These are phyloP conservation scores for Tenrec ecaudatus DNA, from an alignment of 2,113 vertebrate species.

Conservation along the genomic window DNA sequence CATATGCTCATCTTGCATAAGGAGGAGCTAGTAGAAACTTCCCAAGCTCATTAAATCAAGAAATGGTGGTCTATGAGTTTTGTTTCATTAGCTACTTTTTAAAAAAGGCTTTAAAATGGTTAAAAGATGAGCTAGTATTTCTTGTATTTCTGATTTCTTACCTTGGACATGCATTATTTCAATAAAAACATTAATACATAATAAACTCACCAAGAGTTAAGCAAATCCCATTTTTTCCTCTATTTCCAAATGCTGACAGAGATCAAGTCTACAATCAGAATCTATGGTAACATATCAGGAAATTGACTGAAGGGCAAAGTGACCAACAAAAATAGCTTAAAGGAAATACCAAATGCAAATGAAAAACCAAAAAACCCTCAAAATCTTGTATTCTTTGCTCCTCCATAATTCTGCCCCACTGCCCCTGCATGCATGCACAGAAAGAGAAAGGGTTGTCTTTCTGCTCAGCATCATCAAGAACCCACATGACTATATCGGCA, in stretches of 20 bases:
- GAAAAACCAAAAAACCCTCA: neutral
- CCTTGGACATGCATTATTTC: too few species aligned
- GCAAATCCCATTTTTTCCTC: neutral
- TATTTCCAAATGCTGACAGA: conserved; percentile 49
- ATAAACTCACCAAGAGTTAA: neutral
- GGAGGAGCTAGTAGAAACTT: neutral
- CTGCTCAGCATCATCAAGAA: too few species aligned
- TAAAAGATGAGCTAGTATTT: neutral
- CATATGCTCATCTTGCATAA: neutral
- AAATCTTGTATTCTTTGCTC: neutral
- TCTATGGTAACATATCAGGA: conserved; percentile 23
- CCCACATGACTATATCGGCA: neutral
- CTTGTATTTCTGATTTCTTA: neutral
- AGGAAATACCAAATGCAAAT: neutral
- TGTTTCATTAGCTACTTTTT: neutral
- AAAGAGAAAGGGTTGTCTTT: neutral
- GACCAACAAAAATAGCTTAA: neutral
- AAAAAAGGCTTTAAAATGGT: neutral
- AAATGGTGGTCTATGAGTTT: neutral
- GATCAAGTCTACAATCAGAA: conserved; percentile 1
- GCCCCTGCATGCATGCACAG: neutral
- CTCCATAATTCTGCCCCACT: too few species aligned
- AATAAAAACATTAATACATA: conserved; percentile 8
- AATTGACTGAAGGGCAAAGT: neutral
- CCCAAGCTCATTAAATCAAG: conserved; percentile 6